A percentile compares a stretch with the other conserved stretches of the same genome.
Conservation (phyloP, 2,113 vertebrate species). For the Salvator merianae region DNA sequence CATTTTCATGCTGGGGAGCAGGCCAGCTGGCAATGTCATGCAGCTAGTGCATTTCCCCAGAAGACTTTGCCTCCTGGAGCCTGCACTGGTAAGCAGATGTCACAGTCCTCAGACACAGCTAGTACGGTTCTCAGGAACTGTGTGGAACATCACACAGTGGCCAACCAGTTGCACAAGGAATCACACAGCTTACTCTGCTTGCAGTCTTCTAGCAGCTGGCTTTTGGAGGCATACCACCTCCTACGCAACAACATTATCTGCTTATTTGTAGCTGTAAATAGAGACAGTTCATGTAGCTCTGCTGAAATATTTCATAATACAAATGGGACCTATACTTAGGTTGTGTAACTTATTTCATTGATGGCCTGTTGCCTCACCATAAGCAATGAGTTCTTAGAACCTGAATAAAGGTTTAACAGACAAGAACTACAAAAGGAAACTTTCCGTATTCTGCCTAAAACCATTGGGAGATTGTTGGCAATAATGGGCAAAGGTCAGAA, state of each 20-base stretch:
- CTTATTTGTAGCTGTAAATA: neutral
- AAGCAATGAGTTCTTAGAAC: neutral
- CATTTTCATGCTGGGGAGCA: no score
- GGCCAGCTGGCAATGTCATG: no score
- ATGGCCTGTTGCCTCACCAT: neutral
- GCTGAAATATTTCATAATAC: neutral
- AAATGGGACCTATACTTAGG: neutral
- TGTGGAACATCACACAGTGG: no score
- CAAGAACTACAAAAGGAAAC: constrained; percentile 12
- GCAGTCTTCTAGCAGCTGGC: neutral
- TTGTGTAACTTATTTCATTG: neutral
- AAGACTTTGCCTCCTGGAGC: no score
- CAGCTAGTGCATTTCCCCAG: no score
- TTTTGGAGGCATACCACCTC: neutral
- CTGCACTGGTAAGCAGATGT: no score
- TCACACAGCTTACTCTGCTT: no score
- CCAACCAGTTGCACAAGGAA: no score
- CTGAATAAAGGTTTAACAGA: constrained; percentile 11
- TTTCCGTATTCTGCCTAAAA: neutral
- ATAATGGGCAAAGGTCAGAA: neutral
- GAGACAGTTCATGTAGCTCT: neutral
- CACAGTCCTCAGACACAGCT: no score
- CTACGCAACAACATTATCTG: no score
- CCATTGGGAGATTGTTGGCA: neutral
- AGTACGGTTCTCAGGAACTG: no score